These are phyloP conservation scores for Melopsittacus undulatus DNA, from an alignment of 2,797 vertebrate genomes.

Conservation along the genomic window DNA sequence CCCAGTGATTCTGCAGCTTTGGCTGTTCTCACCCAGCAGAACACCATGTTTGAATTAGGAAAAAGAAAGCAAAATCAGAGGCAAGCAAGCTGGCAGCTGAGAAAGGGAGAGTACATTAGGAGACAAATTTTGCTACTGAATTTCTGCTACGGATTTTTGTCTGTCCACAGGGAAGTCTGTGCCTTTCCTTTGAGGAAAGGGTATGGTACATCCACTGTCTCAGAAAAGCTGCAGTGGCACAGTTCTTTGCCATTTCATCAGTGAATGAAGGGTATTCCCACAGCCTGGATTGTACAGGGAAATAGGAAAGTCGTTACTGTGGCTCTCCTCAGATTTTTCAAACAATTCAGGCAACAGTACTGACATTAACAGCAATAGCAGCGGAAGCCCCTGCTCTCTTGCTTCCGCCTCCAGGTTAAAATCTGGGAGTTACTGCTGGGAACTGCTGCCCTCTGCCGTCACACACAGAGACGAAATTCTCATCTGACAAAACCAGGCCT, in stretches of 20 bases:
- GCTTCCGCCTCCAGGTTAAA: background rate
- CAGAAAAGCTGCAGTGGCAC: background rate
- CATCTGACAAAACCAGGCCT: background rate
- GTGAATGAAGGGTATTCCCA: background rate
- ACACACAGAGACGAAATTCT: background rate
- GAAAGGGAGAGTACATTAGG: background rate
- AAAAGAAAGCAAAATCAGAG: fast-evolving
- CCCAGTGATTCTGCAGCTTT: background rate
- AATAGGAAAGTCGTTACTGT: fast-evolving
- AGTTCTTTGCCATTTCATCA: background rate
- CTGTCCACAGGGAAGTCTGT: background rate
- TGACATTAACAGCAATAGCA: background rate
- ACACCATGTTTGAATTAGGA: fast-evolving
- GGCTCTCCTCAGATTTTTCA: background rate
- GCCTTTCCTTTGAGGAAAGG: background rate
- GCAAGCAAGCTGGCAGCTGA: background rate
- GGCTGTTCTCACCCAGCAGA: background rate
- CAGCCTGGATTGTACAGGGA: background rate
- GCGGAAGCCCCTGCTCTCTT: background rate
- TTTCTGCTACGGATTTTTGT: background rate
- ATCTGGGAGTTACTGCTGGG: background rate
- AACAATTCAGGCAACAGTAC: background rate
- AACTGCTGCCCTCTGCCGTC: slow-evolving; percentile 64
- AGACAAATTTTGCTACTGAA: background rate
- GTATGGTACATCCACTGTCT: no score